Conservation (phyloP, 2,888 invertebrate species). For the Catocala sponsa region DNA sequence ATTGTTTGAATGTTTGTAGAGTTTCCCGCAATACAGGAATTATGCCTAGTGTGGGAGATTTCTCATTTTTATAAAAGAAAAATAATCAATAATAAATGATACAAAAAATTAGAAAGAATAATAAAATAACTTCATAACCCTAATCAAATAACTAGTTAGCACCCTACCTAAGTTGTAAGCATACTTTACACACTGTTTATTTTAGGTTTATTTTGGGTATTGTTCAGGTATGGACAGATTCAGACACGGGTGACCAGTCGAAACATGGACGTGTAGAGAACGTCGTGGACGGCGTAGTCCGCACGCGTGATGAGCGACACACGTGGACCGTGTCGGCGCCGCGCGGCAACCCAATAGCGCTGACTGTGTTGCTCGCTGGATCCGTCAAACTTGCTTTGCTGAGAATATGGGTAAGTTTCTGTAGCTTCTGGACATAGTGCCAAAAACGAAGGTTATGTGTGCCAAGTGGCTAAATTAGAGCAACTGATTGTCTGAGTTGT, state of each 20-base stretch:
- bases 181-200: neutral
- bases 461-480: too few species aligned
- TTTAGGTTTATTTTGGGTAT: neutral
- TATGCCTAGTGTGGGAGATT: too few species aligned
- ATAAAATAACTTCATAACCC: too few species aligned
- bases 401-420: conserved; percentile 90
- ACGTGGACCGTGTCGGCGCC: conserved; percentile 92
- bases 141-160: too few species aligned
- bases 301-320: conserved; percentile 93
- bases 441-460: neutral
- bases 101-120: too few species aligned
- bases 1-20: too few species aligned
- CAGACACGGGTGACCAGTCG: conserved; percentile 80
- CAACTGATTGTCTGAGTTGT: too few species aligned
- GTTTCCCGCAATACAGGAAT: too few species aligned
- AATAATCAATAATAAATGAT: too few species aligned
- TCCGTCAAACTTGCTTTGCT: conserved; percentile 89
- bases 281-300: conserved; percentile 91
- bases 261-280: conserved; percentile 89
- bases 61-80: too few species aligned
- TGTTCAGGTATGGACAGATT: conserved; percentile 89
- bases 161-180: neutral
- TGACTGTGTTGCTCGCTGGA: conserved; percentile 88
- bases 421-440: neutral
- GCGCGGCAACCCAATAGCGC: conserved; percentile 86